phyloP scores from a whole-genome alignment of 1,140 invertebrate species.

The Nixonia krombeini region DNA sequence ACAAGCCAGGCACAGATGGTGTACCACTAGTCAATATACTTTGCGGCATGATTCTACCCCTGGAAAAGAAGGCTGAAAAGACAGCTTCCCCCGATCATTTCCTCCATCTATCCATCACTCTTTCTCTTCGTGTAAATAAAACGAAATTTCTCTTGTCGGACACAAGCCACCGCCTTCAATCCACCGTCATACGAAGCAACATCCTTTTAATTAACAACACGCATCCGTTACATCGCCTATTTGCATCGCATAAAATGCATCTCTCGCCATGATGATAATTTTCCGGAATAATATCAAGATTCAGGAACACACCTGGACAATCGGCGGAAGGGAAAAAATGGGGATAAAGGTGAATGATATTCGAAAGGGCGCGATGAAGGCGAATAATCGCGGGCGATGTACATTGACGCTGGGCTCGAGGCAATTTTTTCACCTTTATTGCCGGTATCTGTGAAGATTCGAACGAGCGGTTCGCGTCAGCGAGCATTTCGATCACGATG shows the following conservation, averaged over 20 bases:
- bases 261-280: no score
- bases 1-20: conserved; percentile 60
- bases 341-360: background rate
- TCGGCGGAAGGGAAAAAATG: no score
- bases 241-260: no score
- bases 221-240: no score
- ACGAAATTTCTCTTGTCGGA: background rate
- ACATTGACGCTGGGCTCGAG: conserved; percentile 7
- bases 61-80: conserved; percentile 17
- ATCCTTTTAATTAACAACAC: no score
- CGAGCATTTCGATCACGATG: conserved; percentile 29
- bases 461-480: conserved; percentile 14
- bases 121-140: conserved; percentile 23
- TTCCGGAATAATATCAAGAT: no score
- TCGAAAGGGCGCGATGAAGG: background rate
- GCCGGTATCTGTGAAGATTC: conserved; percentile 14
- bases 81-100: conserved; percentile 47
- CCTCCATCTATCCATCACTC: conserved; percentile 38
- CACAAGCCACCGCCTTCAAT: no score
- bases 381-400: conserved; percentile 23
- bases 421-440: conserved; percentile 21
- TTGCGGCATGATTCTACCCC: conserved; percentile 46
- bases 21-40: conserved; percentile 66
- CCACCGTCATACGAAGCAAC: no score
- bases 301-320: no score